Percentiles rank a stretch among this genome's conserved stretches.
Evolutionary conservation across 2,888 invertebrate genomes (phyloP).

Genomic region (Volucella bombylans): DNA sequence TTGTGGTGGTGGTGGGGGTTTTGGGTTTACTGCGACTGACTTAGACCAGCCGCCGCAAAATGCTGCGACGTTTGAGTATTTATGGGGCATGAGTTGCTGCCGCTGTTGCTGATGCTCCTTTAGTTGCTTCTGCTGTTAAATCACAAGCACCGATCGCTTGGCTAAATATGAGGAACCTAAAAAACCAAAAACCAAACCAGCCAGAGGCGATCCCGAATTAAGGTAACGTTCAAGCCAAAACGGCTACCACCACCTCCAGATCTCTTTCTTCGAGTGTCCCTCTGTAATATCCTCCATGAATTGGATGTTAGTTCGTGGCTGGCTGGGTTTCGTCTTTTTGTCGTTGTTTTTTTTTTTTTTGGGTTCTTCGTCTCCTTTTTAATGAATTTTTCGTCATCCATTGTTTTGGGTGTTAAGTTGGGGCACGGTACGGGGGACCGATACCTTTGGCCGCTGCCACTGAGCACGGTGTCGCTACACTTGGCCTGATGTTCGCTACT

Average conservation of each 20-base stretch:
- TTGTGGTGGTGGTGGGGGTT: too few species aligned
- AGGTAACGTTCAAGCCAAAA: slow-evolving; percentile 58
- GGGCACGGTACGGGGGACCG: slow-evolving; percentile 19
- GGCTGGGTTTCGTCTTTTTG: slow-evolving; percentile 24
- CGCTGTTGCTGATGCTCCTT: slow-evolving; percentile 40
- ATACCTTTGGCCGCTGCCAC: slow-evolving; percentile 69
- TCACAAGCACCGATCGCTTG: slow-evolving; percentile 57
- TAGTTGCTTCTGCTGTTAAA: slow-evolving; percentile 52
- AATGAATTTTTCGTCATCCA: slow-evolving; percentile 57
- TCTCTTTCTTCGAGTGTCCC: slow-evolving; percentile 20
- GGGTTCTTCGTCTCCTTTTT: slow-evolving; percentile 27
- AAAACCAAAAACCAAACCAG: slow-evolving; percentile 21
- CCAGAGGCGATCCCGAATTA: slow-evolving; percentile 56
- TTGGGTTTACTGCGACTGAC: slow-evolving; percentile 21
- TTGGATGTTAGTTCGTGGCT: slow-evolving; percentile 54
- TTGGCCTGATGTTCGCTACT: slow-evolving; percentile 69
- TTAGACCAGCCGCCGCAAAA: slow-evolving; percentile 63
- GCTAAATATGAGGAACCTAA: slow-evolving; percentile 52
- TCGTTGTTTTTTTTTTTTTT: slow-evolving; percentile 19
- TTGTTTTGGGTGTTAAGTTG: slow-evolving; percentile 71
- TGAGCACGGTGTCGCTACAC: slow-evolving; percentile 72
- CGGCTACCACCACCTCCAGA: slow-evolving; percentile 41
- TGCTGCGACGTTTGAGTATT: slow-evolving; percentile 72
- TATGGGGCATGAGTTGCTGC: slow-evolving; percentile 63
- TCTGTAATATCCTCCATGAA: slow-evolving; percentile 10